Percentiles rank a stretch among this genome's conserved stretches.
Conservation (phyloP, 1,140 invertebrate species). For the Coenobita brevimanus region DNA sequence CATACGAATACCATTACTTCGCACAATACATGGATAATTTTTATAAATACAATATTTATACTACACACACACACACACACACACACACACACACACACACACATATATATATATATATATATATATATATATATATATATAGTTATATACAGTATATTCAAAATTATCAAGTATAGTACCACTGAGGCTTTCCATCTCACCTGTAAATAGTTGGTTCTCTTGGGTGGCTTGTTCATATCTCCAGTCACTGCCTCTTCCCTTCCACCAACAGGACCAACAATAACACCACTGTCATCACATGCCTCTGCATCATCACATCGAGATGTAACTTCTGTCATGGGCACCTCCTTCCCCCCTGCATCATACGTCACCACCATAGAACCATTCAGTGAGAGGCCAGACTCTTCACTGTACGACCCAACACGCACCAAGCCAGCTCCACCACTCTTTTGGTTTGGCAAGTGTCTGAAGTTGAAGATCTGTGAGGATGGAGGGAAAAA, state of each 20-base stretch:
- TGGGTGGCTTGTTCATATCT: not conserved
- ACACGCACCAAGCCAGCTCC: slow-evolving; percentile 44
- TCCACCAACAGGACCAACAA: not conserved
- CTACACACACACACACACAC: too few relatives aligned
- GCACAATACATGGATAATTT: too few relatives aligned
- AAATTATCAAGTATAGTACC: too few relatives aligned
- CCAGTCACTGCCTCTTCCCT: too few relatives aligned
- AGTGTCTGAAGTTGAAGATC: slow-evolving; percentile 62
- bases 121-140: too few relatives aligned
- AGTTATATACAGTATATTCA: too few relatives aligned
- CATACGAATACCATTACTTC: too few relatives aligned
- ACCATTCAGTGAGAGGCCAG: slow-evolving; percentile 69
- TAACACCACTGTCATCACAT: slow-evolving; percentile 40
- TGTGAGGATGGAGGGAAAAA: not conserved
- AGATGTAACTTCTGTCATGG: slow-evolving; percentile 69
- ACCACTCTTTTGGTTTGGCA: not conserved
- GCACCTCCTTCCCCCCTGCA: slow-evolving; percentile 60
- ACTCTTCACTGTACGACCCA: slow-evolving; percentile 67
- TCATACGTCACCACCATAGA: slow-evolving; percentile 69
- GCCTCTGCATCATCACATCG: slow-evolving; percentile 54
- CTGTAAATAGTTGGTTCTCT: slow-evolving; percentile 57
- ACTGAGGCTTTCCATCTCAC: slow-evolving; percentile 23
- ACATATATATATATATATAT: too few relatives aligned
- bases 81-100: too few relatives aligned
- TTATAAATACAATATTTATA: too few relatives aligned